phyloP scores from a whole-genome alignment of 2,888 invertebrate species.

The Oscheius sp. region DNA sequence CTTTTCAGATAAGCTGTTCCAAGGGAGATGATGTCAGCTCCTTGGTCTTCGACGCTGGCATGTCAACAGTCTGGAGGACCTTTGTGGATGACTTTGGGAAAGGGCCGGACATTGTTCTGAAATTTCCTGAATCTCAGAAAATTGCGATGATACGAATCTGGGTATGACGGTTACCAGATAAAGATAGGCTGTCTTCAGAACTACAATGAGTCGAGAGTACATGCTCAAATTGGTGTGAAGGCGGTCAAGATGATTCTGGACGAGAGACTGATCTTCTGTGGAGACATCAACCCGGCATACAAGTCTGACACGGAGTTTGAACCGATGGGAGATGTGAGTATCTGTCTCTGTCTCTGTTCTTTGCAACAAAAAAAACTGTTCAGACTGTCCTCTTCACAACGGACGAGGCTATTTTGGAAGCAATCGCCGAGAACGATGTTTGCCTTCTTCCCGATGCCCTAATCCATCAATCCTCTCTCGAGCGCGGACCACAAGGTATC shows the following conservation, averaged over 20 bases:
- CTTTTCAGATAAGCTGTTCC: conserved; percentile 16
- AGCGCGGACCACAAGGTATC: not conserved
- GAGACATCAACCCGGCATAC: conserved; percentile 85
- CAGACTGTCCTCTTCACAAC: conserved; percentile 88
- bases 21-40: conserved; percentile 23
- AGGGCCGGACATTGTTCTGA: conserved; percentile 17
- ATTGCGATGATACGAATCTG: conserved; percentile 70
- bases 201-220: conserved; percentile 88
- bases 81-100: conserved; percentile 13
- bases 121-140: conserved; percentile 3
- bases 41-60: conserved; percentile 12
- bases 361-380: not conserved
- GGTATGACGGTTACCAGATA: conserved; percentile 42
- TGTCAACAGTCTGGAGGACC: conserved; percentile 25
- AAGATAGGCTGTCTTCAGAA: conserved; percentile 78
- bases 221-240: conserved; percentile 84
- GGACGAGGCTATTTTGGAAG: conserved; percentile 82
- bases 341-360: not conserved
- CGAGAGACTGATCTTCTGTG: conserved; percentile 81
- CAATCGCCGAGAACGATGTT: conserved; percentile 76
- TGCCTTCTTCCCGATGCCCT: conserved; percentile 56
- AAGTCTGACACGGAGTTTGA: conserved; percentile 80
- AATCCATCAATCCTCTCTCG: conserved; percentile 30
- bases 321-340: conserved; percentile 77
- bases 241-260: conserved; percentile 79